Conservation (phyloP, 2,113 vertebrate genomes). For the Psilopogon haemacephalus region DNA sequence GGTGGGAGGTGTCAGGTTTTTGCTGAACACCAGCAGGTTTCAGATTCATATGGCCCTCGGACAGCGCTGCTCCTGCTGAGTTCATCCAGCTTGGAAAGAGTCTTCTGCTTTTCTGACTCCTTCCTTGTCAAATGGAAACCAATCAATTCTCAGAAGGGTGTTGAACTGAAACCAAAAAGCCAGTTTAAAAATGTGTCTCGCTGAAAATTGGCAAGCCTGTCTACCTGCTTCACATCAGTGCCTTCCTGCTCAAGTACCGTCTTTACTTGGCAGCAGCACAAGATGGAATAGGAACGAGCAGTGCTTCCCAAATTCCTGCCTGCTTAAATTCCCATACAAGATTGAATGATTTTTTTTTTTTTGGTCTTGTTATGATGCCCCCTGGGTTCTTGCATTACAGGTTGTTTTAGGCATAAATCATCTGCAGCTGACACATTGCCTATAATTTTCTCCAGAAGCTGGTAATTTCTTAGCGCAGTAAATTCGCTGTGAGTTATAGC, state of each 20-base stretch:
- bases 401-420: constrained; percentile 56
- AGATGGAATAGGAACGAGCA: constrained; percentile 58
- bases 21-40: background rate
- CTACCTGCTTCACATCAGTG: constrained; percentile 56
- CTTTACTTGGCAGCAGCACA: constrained; percentile 55
- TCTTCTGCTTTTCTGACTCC: constrained; percentile 28
- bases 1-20: background rate
- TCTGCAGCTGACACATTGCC: constrained; percentile 38
- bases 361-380: constrained; percentile 49
- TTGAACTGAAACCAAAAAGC: constrained; percentile 40
- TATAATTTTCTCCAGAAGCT: constrained; percentile 59
- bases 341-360: constrained; percentile 59
- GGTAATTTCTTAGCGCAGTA: constrained; percentile 18
- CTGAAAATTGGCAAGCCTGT: constrained; percentile 38
- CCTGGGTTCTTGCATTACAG: constrained; percentile 13
- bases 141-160: constrained; percentile 39
- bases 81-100: constrained; percentile 16
- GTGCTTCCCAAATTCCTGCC: constrained; percentile 59
- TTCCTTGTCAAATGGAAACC: constrained; percentile 48
- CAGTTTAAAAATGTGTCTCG: background rate
- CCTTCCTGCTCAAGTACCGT: constrained; percentile 37
- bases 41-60: background rate
- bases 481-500: constrained; percentile 19
- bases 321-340: constrained; percentile 48
- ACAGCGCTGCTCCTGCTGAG: background rate